A percentile compares a stretch with the other conserved stretches of the same genome.
Evolutionary conservation across 2,113 vertebrate genomes (phyloP).

Genomic region (Puffinus mauretanicus): DNA sequence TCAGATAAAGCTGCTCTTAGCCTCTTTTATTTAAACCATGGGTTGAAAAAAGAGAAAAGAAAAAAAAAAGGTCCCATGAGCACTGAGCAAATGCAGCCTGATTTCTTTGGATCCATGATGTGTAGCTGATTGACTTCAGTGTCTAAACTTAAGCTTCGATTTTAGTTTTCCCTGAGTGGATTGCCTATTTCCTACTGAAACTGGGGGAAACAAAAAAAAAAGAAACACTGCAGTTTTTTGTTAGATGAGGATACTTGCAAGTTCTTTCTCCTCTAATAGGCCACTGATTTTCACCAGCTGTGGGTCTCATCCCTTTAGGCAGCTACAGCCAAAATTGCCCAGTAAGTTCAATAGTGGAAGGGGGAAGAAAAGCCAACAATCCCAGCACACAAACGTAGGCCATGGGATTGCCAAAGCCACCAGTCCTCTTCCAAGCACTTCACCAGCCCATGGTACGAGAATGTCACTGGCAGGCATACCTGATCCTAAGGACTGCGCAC

Average conservation of each 20-base stretch:
- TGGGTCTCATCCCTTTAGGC: background rate
- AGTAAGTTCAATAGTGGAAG: background rate
- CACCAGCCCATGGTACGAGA: background rate
- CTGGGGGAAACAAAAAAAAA: background rate
- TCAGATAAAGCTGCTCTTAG: background rate
- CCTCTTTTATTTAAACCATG: background rate
- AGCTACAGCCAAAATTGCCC: background rate
- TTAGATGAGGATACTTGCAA: background rate
- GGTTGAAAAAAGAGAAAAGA: background rate
- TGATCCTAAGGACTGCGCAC: background rate
- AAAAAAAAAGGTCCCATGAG: background rate
- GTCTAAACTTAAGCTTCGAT: background rate
- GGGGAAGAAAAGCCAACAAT: background rate
- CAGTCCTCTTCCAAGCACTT: background rate
- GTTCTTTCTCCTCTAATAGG: background rate
- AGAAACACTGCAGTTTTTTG: background rate
- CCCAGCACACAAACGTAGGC: rapidly evolving
- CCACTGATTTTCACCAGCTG: background rate
- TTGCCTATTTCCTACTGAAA: background rate
- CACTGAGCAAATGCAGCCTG: background rate
- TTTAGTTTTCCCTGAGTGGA: background rate
- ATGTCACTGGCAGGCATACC: background rate
- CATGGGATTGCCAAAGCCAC: background rate
- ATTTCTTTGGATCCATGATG: background rate
- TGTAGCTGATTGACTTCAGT: background rate